Conservation (phyloP, 2,797 vertebrate species). For the Notolepis coatsorum region DNA sequence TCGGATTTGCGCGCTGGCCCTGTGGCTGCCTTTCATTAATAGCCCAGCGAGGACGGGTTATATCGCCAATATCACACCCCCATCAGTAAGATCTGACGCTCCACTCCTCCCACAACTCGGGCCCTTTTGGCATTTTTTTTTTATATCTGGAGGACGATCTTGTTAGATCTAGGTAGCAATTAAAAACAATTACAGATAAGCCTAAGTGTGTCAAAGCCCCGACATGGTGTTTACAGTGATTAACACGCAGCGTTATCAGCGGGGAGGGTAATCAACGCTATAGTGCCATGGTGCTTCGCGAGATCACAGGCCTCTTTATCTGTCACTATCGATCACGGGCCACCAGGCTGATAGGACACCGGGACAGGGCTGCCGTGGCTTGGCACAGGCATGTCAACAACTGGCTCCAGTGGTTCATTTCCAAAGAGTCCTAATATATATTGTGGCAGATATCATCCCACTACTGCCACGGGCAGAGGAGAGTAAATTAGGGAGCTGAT, state of each 20-base stretch:
- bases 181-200: constrained; percentile 83
- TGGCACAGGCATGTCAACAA: background rate
- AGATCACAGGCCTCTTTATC: constrained; percentile 76
- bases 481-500: too few species aligned
- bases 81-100: constrained; percentile 58
- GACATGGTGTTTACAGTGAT: constrained; percentile 81
- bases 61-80: constrained; percentile 58
- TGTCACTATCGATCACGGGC: constrained; percentile 66
- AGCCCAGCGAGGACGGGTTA: constrained; percentile 48
- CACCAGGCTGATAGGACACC: constrained; percentile 53
- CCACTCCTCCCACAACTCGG: constrained; percentile 25
- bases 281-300: constrained; percentile 54
- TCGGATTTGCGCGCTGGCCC: constrained; percentile 70
- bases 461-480: too few species aligned
- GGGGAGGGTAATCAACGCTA: constrained; percentile 67
- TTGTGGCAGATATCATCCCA: too few species aligned
- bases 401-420: too few species aligned
- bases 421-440: too few species aligned
- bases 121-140: constrained; percentile 46
- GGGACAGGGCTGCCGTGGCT: constrained; percentile 47
- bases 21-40: constrained; percentile 76
- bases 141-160: constrained; percentile 78
- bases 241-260: constrained; percentile 73
- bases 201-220: constrained; percentile 78
- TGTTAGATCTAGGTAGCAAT: constrained; percentile 79